Conservation (phyloP, 1,140 invertebrate genomes). For the Lanistes nyassanus region DNA sequence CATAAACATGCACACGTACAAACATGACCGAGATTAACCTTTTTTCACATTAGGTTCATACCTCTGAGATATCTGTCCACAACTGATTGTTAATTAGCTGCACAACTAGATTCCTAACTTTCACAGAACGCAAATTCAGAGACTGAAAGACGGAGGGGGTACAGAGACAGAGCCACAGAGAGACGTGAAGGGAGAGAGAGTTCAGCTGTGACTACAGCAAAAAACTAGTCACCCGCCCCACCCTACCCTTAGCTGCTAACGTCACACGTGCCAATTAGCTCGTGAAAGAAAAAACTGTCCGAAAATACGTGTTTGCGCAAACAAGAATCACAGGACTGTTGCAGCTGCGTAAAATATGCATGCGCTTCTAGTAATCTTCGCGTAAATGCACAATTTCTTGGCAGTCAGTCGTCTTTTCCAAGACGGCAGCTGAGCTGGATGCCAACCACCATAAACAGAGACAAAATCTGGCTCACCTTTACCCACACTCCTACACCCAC, state of each 20-base stretch:
- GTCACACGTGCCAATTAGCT: background rate
- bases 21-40: too few relatives aligned
- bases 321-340: background rate
- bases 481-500: conserved; percentile 7
- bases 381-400: background rate
- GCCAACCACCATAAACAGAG: background rate
- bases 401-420: background rate
- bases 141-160: background rate
- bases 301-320: background rate
- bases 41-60: background rate
- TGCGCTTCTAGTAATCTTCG: background rate
- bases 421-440: background rate
- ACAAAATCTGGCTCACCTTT: background rate
- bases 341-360: background rate
- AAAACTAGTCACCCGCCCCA: background rate
- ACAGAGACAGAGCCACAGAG: background rate
- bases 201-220: background rate
- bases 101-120: background rate
- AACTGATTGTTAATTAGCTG: background rate
- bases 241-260: background rate
- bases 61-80: background rate
- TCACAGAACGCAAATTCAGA: background rate
- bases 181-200: conserved; percentile 3
- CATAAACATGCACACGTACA: background rate
- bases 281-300: background rate